phyloP scores from a whole-genome alignment of 2,113 vertebrate genomes.

The Parus major region DNA sequence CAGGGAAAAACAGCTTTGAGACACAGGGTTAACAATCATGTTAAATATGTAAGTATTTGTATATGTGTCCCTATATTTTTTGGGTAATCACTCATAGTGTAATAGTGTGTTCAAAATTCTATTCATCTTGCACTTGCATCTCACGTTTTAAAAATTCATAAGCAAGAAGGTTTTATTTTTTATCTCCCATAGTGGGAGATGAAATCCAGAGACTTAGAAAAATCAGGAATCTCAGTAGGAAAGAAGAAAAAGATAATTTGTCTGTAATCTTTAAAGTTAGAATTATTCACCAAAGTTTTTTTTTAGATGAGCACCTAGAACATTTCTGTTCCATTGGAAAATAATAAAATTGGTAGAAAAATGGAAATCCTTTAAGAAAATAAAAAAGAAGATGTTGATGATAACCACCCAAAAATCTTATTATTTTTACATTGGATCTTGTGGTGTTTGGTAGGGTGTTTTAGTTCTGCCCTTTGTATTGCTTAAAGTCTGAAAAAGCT shows the following conservation, averaged over 20 bases:
- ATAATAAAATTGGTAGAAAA: neutral
- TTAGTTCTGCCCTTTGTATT: neutral
- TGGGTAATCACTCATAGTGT: neutral
- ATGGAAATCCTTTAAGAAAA: neutral
- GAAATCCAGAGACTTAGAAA: neutral
- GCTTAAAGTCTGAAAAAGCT: neutral
- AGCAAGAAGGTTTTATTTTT: neutral
- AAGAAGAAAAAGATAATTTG: neutral
- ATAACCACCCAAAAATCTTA: neutral
- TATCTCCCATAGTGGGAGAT: neutral
- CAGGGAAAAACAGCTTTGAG: neutral
- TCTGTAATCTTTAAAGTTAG: neutral
- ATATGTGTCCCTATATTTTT: neutral
- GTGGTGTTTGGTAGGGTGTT: neutral
- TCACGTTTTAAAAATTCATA: slow-evolving; percentile 20
- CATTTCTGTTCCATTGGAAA: neutral
- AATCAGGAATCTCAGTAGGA: neutral
- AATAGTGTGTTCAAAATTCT: neutral
- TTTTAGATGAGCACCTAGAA: neutral
- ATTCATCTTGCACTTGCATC: neutral
- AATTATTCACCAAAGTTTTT: neutral
- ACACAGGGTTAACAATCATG: neutral
- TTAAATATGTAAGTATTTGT: neutral
- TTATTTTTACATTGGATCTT: neutral
- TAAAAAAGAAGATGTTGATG: neutral